Base-by-base conservation (phyloP, 2,113 vertebrate species). In the Malurus melanocephalus region DNA sequence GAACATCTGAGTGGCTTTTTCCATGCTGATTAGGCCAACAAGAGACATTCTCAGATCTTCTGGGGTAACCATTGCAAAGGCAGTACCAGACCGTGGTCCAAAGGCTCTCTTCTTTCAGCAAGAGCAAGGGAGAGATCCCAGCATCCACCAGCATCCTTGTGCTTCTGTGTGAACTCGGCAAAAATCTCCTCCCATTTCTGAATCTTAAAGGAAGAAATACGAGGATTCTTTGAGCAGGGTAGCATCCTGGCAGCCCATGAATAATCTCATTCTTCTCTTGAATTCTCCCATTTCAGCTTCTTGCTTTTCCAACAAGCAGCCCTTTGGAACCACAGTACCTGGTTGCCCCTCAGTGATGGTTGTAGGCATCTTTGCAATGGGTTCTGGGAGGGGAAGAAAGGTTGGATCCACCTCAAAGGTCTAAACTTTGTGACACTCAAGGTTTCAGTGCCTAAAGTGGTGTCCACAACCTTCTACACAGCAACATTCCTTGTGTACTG, bases 381-480 rank as follows among this genome's bases (percentile, higher is more conserved):
- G 12, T 42, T 42, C 33, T 86, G 14, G 23, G 52, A 77, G 30
- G 18, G 6, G 10, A n/a, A 46, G 49, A 51, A 82, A 1, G 21
- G 16, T 21, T 59, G 43, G 23, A 16, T 38, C 13, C 30, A 43
- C 26, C 23, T 48, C 1, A 2, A 33, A 5, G 12, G 11, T 46
- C 38, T 66, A 43, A 83, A n/a, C 2, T 68, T 57, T 1, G 1
- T 42, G 30, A 28, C 4, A 17, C 42, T 45, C 10, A 4, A 8
- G 5, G 10, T 16, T 69, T 76, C 1, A 3, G 4, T 45, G 13
- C 28, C 48, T 62, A 14, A 43, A 27, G 2, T 55, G 13, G 8
- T 43, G 22, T 35, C 46, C 16, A 9, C 11, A 22, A 1, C 26
- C 16, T 59, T n/a, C 10, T 10, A 10, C 0, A 0, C 61, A 51